Percentiles rank a stretch among this genome's conserved stretches.
phyloP scores from a whole-genome alignment of 2,888 invertebrate species.

The Darwinula stevensoni region DNA sequence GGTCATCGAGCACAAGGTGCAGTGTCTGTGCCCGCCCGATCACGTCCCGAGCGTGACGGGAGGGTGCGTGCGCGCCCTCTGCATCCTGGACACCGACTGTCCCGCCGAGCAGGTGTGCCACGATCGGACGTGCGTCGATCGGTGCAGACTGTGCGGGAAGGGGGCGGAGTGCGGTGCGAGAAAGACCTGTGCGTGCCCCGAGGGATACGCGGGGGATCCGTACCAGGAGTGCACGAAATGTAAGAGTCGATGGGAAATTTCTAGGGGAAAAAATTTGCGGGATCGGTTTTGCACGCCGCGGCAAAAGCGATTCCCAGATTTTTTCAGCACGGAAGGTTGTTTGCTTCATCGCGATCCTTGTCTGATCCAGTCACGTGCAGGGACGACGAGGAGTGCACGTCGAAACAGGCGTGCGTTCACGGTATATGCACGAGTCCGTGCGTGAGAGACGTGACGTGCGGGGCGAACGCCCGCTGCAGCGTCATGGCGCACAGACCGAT shows the following conservation, averaged over 20 bases:
- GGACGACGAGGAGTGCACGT: slow-evolving; percentile 11
- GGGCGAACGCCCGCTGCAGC: slow-evolving; percentile 29
- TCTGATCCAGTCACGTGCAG: slow-evolving; percentile 16
- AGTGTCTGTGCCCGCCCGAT: slow-evolving; percentile 44
- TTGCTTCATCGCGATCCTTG: too few relatives aligned
- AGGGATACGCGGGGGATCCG: slow-evolving; percentile 9
- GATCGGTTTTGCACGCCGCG: neutral
- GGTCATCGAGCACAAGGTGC: slow-evolving; percentile 34
- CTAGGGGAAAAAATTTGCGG: neutral
- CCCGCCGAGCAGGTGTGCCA: slow-evolving; percentile 6
- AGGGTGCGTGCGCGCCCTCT: slow-evolving; percentile 33
- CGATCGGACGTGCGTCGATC: slow-evolving; percentile 4
- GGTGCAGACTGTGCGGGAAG: slow-evolving; percentile 10
- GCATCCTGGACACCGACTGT: slow-evolving; percentile 6
- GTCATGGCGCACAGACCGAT: slow-evolving; percentile 47
- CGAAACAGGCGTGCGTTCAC: slow-evolving; percentile 12
- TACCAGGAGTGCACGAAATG: slow-evolving; percentile 9
- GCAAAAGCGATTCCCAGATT: too few relatives aligned
- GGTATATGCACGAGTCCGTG: slow-evolving; percentile 12
- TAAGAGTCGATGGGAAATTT: too few relatives aligned
- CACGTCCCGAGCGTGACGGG: slow-evolving; percentile 57
- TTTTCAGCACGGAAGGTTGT: too few relatives aligned
- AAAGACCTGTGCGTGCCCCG: slow-evolving; percentile 16
- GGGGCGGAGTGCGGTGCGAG: slow-evolving; percentile 20
- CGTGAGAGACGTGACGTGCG: slow-evolving; percentile 38